Evolutionary conservation across 2,113 vertebrate genomes (phyloP), one percentile per base, ranked within the genome.

Genomic region (Otus sunia): DNA sequence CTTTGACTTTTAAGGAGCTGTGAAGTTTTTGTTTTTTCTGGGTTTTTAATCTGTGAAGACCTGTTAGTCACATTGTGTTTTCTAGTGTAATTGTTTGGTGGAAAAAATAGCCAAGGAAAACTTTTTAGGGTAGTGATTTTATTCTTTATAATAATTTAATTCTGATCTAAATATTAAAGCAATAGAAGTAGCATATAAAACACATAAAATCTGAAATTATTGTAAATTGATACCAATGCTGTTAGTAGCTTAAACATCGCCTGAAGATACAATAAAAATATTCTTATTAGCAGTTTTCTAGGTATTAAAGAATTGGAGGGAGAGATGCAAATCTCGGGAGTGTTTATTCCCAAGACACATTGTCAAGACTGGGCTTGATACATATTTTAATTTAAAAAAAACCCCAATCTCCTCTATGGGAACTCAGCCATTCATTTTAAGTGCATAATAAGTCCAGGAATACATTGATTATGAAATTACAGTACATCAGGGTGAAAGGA

Each of bases 391-490:
- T 45, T 45, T 20, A 74, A 41, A 50, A 41, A 63, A 43, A 43
- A 9, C 19, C 26, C 11, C 7, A 67, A 0, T 71, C 56, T 96
- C n/a, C 37, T 81, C 8, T 80, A 20, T 89, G 83, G 88, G 50
- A 92, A 67, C 36, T 64, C 36, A 85, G 37, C 23, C 2, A 9
- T 94, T 94, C 47, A 39, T 95, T 96, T 91, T 86, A 86, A 89
- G 50, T 59, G 62, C 52, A 64, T 91, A 25, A 23, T 30, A 67
- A 78, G 82, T 84, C 74, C 90, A 89, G 41, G 50, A 78, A 82
- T 92, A 50, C 85, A 52, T 91, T 77, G 84, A 78, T 96, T 74
- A 93, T 71, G 81, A 78, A 80, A 88, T 97, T 96, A 88, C 3
- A 78, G 78, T 82, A 78, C 17, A 12, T 94, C 78, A 79, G 32